Evolutionary conservation across 2,888 invertebrate species (phyloP).

Genomic region (Alsophila aescularia): DNA sequence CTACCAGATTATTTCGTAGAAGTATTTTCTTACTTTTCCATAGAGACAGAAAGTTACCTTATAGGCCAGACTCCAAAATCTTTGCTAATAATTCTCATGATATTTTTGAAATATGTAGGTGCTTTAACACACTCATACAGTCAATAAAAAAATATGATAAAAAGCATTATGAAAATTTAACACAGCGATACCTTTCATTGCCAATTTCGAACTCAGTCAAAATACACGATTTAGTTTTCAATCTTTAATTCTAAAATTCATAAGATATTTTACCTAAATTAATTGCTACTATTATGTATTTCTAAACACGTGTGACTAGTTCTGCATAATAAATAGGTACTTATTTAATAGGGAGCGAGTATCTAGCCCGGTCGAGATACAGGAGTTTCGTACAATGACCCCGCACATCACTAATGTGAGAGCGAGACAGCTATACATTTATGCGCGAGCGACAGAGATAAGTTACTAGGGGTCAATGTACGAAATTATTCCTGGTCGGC

Average conservation of each 20-base stretch:
- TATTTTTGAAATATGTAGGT: background rate
- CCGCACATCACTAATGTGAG: no score
- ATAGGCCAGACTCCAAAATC: no score
- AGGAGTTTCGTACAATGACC: no score
- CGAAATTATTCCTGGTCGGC: no score
- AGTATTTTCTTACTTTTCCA: no score
- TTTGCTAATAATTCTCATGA: no score
- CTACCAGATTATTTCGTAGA: no score
- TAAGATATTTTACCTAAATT: conserved; percentile 52
- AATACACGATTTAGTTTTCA: conserved; percentile 28
- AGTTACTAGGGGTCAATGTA: no score
- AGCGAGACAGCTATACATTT: no score
- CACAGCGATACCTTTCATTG: conserved; percentile 16
- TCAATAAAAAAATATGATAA: conserved; percentile 9
- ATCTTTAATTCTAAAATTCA: conserved; percentile 51
- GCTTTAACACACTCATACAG: background rate
- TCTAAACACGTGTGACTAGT: conserved; percentile 11
- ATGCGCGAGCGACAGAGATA: no score
- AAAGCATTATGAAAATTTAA: conserved; percentile 19
- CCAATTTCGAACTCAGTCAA: conserved; percentile 45
- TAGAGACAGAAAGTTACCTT: no score
- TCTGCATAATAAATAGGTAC: conserved; percentile 6
- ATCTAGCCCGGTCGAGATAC: no score
- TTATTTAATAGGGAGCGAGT: background rate
- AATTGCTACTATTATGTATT: conserved; percentile 38